Conservation (phyloP, 2,888 invertebrate species). For the Thymelicus acteon region DNA sequence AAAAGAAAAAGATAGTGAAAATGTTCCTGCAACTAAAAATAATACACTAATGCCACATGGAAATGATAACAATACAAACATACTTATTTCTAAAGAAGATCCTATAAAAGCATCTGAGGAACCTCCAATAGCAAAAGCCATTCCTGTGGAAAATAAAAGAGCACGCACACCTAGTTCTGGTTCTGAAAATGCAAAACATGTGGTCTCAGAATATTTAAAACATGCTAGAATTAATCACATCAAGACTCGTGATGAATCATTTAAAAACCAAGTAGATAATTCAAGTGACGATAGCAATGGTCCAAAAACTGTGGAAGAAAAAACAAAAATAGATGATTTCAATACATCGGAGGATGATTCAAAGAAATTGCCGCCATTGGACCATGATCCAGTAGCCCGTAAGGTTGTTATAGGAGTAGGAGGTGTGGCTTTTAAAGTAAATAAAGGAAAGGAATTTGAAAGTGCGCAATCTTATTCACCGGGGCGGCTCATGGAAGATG, state of each 20-base stretch:
- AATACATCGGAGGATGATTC: constrained; percentile 63
- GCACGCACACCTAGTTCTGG: constrained; percentile 60
- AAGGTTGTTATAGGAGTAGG: constrained; percentile 87
- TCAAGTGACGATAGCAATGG: constrained; percentile 59
- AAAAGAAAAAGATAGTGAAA: constrained; percentile 53
- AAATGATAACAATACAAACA: constrained; percentile 44
- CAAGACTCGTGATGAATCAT: constrained; percentile 68
- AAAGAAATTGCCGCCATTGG: constrained; percentile 63
- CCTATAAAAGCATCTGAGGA: constrained; percentile 48
- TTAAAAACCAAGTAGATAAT: constrained; percentile 62
- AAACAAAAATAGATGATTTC: constrained; percentile 58
- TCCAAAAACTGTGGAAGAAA: constrained; percentile 64
- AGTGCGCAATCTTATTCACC: constrained; percentile 73
- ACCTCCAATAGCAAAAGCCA: constrained; percentile 41
- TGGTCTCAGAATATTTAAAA: constrained; percentile 87
- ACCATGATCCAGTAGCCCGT: constrained; percentile 79
- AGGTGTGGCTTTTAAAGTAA: constrained; percentile 85
- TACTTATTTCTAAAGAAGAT: constrained; percentile 55
- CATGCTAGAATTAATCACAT: constrained; percentile 81
- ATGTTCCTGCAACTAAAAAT: constrained; percentile 45
- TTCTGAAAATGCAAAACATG: constrained; percentile 86
- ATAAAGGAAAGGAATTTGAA: constrained; percentile 81
- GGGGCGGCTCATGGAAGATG: constrained; percentile 88
- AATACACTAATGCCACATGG: constrained; percentile 44
- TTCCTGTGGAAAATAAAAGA: constrained; percentile 56